Base-by-base conservation (phyloP, 1,140 invertebrate genomes). In the Coptotermes formosanus region DNA sequence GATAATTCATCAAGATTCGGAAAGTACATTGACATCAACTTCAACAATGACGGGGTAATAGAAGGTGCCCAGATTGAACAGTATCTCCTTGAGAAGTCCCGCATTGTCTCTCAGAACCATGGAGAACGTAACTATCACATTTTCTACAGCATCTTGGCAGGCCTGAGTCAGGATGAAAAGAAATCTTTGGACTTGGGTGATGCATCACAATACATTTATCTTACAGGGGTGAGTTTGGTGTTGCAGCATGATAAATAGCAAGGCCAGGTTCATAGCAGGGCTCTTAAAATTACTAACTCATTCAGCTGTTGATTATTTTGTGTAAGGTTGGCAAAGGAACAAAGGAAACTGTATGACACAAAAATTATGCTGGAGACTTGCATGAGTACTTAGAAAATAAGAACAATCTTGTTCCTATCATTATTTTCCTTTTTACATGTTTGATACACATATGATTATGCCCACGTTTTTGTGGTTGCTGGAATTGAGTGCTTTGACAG, bases 1-100 rank as follows among this genome's bases (percentile, higher is more conserved):
- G 98, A 99, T 89, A 99, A 99, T 91, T 99, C 98, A 0, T 98
- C 97, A 45, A 93, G 98, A 87, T 96, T 99, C 90, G 98, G 98
- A 85, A 99, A 99, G 92, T 99, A 99, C 90, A 98, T 99, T 88
- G 97, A 99, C 89, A 97, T 99, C 88, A 94, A 97, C 89, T 99
- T 99, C 89, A 98, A 95, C 88, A 93, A 94, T 64, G 92, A 94
- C 83, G 98, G 97, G 43, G 92, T 94, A 16, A 99, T 99, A 87
- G 96, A 98, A 92, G 97, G 98, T 1, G 98, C 98, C 0, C 95
- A 95, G 89, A 99, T 99, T 84, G 97, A 99, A 88, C 97, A 99
- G 89, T 99, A 99, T 92, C 91, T 99, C 55, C 91, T 99, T 87
- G 98, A 99, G 90, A 99, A 99, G 91, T 98, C 97, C 25, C 92